phyloP scores from a whole-genome alignment of 2,113 vertebrate species.

The Vicugna pacos region DNA sequence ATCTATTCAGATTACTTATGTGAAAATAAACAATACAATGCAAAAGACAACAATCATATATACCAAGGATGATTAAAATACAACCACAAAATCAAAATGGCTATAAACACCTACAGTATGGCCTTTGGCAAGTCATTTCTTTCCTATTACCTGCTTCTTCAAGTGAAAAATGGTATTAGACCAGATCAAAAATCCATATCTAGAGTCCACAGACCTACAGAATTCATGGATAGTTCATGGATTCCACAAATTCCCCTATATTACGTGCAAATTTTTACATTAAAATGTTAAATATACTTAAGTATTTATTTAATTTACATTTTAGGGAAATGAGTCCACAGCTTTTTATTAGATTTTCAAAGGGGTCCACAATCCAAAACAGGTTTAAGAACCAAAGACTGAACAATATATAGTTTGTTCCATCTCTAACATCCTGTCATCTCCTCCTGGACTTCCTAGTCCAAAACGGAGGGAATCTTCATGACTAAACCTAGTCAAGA shows the following conservation, averaged over 20 bases:
- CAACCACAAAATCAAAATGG: constrained; percentile 13
- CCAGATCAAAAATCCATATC: not conserved
- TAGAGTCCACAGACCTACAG: not conserved
- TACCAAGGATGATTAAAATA: not conserved
- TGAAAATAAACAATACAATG: constrained; percentile 39
- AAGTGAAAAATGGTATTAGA: not conserved
- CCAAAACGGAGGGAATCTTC: not conserved
- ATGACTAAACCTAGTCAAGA: constrained; percentile 9
- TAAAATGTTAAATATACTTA: not conserved
- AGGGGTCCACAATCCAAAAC: not conserved
- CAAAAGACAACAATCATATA: not conserved
- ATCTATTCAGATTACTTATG: not conserved
- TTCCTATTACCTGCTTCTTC: not conserved
- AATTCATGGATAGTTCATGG: not conserved
- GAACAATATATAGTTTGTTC: not conserved
- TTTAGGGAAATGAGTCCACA: not conserved
- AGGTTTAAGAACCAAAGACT: not conserved
- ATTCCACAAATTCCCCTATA: not conserved
- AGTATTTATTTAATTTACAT: not conserved
- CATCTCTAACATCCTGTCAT: not conserved
- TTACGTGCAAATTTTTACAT: constrained; percentile 5
- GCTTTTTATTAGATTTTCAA: constrained; percentile 6
- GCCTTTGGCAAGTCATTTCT: not conserved
- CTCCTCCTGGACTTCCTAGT: not conserved
- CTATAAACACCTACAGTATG: not conserved